phyloP scores from a whole-genome alignment of 2,797 vertebrate species.

The Coilia nasus region DNA sequence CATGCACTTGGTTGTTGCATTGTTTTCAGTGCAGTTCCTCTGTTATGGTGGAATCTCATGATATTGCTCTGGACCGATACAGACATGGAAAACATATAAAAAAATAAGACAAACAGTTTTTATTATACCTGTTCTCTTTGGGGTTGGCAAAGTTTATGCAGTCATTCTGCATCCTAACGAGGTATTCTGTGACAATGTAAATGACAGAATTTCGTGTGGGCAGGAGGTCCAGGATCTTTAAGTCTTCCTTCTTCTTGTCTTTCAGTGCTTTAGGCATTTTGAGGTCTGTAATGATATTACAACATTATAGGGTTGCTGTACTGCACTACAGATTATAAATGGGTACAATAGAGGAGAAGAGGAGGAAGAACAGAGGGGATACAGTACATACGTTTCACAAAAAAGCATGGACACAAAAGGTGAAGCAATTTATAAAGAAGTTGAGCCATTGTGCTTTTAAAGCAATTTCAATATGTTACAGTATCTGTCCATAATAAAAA shows the following conservation, averaged over 20 bases:
- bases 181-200: conserved; percentile 38
- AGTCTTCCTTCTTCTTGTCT: conserved; percentile 23
- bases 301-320: too few species aligned
- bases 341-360: too few species aligned
- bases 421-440: not conserved
- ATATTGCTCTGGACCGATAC: not conserved
- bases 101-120: not conserved
- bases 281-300: conserved; percentile 22
- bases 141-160: not conserved
- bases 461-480: not conserved
- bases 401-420: not conserved
- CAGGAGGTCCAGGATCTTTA: conserved; percentile 43
- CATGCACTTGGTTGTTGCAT: too few species aligned
- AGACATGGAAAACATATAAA: not conserved
- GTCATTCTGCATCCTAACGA: conserved; percentile 50
- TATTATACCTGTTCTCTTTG: conserved; percentile 39
- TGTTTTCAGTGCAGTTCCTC: too few species aligned
- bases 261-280: conserved; percentile 12
- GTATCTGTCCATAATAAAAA: too few species aligned
- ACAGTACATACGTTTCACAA: not conserved
- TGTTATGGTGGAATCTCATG: not conserved
- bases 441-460: not conserved
- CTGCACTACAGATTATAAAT: too few species aligned
- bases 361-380: not conserved
- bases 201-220: conserved; percentile 34